These are phyloP conservation scores for Mycteria americana DNA, from an alignment of 2,797 vertebrate genomes.

Conservation along the genomic window DNA sequence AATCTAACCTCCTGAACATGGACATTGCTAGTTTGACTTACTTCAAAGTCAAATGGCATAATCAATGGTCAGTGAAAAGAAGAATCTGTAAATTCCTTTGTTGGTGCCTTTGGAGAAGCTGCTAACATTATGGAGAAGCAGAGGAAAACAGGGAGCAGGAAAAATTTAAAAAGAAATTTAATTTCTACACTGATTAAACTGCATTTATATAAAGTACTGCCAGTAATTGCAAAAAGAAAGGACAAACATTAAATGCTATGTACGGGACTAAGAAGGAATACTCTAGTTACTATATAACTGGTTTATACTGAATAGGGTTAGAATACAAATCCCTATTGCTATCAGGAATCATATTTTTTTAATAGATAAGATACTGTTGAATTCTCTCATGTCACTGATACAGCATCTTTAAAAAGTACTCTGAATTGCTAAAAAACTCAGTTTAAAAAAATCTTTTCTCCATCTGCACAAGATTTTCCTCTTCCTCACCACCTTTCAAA, in stretches of 20 bases:
- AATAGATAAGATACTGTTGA: neutral
- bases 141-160: neutral
- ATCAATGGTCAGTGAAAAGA: neutral
- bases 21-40: neutral
- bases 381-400: neutral
- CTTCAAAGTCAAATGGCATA: neutral
- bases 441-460: neutral
- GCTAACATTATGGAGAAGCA: neutral
- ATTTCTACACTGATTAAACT: neutral
- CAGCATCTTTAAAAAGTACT: neutral
- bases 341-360: neutral
- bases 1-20: neutral
- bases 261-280: neutral
- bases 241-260: neutral
- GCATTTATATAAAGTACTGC: neutral
- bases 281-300: neutral
- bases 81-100: neutral
- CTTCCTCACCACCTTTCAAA: slow-evolving; percentile 20
- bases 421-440: neutral
- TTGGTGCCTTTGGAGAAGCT: neutral
- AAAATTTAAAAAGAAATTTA: neutral
- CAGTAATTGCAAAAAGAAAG: neutral
- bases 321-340: neutral
- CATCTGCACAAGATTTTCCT: neutral
- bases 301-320: neutral